A percentile compares a stretch with the other conserved stretches of the same genome.
These are phyloP conservation scores for Phaethornis superciliosus DNA, from an alignment of 2,113 vertebrate species.

Conservation along the genomic window DNA sequence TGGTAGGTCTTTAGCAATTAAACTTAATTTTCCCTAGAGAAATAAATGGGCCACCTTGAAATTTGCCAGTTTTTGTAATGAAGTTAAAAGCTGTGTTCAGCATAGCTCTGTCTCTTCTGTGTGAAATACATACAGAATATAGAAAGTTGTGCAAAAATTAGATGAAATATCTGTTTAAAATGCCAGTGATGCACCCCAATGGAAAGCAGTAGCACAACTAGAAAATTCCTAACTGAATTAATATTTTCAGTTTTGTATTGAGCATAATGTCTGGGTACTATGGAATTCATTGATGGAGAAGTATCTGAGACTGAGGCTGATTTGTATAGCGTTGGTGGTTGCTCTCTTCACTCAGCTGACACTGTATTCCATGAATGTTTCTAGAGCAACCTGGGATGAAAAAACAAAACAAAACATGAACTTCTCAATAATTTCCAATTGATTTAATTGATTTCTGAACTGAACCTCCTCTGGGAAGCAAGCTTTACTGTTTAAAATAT, in stretches of 20 bases:
- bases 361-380: not conserved
- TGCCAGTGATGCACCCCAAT: not conserved
- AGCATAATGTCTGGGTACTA: not conserved
- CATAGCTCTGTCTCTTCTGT: not conserved
- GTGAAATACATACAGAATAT: not conserved
- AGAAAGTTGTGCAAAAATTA: not conserved
- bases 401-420: slow-evolving; percentile 8
- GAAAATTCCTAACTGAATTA: not conserved
- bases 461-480: not conserved
- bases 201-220: not conserved
- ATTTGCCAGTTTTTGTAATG: not conserved
- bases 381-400: not conserved
- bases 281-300: not conserved
- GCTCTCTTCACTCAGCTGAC: not conserved
- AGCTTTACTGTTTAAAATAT: not conserved
- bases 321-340: not conserved
- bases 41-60: not conserved
- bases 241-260: not conserved
- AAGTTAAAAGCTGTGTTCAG: not conserved
- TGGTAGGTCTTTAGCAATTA: not conserved
- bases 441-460: slow-evolving; percentile 14
- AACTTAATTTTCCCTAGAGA: not conserved
- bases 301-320: not conserved
- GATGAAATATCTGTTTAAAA: not conserved
- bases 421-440: not conserved